phyloP scores from a whole-genome alignment of 2,113 vertebrate species.

The Cryptotis parvus region DNA sequence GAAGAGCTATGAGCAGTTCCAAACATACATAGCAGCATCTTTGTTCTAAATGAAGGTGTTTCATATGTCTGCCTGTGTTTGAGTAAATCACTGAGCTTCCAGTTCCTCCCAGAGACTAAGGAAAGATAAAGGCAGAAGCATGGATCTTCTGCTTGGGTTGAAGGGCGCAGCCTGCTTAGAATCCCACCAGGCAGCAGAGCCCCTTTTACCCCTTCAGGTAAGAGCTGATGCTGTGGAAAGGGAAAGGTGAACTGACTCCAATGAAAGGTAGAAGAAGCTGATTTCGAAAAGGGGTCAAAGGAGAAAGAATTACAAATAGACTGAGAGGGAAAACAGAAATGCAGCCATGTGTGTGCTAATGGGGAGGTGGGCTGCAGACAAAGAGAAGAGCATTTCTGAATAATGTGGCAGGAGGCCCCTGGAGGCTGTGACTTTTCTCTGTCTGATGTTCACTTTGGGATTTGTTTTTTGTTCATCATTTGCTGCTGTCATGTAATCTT shows the following conservation, averaged over 20 bases:
- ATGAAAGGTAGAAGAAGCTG: too few species aligned
- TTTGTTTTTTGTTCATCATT: fast-evolving
- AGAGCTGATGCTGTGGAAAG: too few species aligned
- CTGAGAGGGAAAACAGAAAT: not conserved
- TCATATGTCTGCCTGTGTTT: not conserved
- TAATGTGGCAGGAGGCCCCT: not conserved
- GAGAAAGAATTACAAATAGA: not conserved
- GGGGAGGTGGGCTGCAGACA: fast-evolving
- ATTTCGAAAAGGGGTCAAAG: not conserved
- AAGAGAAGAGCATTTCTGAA: too few species aligned
- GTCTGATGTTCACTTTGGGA: not conserved
- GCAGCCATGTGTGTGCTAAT: too few species aligned
- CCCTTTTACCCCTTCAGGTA: fast-evolving
- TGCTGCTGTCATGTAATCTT: not conserved
- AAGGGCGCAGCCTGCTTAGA: not conserved
- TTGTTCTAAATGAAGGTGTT: not conserved
- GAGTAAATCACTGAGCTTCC: not conserved
- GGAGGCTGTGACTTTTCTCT: not conserved
- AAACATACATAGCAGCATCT: fast-evolving
- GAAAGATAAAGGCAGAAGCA: not conserved
- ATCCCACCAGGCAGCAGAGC: not conserved
- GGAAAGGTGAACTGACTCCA: fast-evolving
- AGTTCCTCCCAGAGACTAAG: not conserved
- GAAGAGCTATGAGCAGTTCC: not conserved
- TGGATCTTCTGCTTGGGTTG: not conserved